A percentile compares a stretch with the other conserved stretches of the same genome.
phyloP scores from a whole-genome alignment of 53 echinoderm and acorn worm genomes.

The Henricia sp. region DNA sequence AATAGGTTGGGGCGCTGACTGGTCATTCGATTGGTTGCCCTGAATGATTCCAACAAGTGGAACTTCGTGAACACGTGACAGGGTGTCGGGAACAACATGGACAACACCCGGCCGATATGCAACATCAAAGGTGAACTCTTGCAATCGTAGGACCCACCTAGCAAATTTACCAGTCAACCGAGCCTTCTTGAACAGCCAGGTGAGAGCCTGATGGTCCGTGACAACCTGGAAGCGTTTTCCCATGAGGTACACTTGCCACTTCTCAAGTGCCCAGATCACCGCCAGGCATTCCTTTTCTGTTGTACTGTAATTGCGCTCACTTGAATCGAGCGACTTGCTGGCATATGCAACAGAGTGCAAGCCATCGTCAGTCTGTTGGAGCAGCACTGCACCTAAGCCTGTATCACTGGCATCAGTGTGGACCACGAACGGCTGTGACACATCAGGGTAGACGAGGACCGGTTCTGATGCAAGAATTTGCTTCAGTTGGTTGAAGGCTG shows the following conservation, averaged over 20 bases:
- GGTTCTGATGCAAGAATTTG: conserved; percentile 17
- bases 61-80: not conserved
- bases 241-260: conserved; percentile 48
- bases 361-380: conserved; percentile 12
- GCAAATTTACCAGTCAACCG: conserved; percentile 36
- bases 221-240: conserved; percentile 36
- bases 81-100: conserved; percentile 46
- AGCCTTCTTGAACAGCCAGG: conserved; percentile 60
- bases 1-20: not conserved
- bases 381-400: conserved; percentile 6
- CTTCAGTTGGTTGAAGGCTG: not conserved
- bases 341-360: conserved; percentile 50
- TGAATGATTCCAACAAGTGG: too few relatives aligned
- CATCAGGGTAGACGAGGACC: conserved; percentile 6
- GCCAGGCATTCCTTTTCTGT: conserved; percentile 63
- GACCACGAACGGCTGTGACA: not conserved
- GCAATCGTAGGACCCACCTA: conserved; percentile 52
- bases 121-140: conserved; percentile 62
- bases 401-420: conserved; percentile 3
- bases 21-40: too few relatives aligned
- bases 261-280: conserved; percentile 52
- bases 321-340: conserved; percentile 32
- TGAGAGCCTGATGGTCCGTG: conserved; percentile 60
- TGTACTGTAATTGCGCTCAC: conserved; percentile 60
- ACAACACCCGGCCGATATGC: conserved; percentile 48